Base-by-base conservation (phyloP, 2,888 invertebrate species). In the Ormyrus pomaceus region DNA sequence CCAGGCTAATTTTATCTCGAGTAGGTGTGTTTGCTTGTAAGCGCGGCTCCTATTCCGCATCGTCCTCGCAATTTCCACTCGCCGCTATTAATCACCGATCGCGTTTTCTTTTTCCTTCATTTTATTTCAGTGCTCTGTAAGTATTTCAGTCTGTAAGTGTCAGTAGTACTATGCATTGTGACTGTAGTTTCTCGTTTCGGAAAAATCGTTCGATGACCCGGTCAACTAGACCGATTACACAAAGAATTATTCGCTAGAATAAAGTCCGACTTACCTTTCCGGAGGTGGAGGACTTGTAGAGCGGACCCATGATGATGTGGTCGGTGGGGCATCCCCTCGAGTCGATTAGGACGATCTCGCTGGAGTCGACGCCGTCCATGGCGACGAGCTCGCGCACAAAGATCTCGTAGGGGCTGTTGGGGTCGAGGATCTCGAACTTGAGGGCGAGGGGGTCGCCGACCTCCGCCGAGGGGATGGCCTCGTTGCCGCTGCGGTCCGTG, bases 371-470 rank as follows among this genome's bases (percentile, higher is more conserved):
- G 72, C 97, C 98, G 89, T 98, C 98, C 96, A 98, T 95, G 75
- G 98, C 98, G 79, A 98, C 97, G 87, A 98, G 93, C 91, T 98
- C 97, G 82, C 97, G 94, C 53, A 98, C 97, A 90, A 98, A 98
- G 88, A 98, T 98, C 92, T 98, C 98, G 92, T 97, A 98, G 51
- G 98, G 98, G 87, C 97, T 97, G 92, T 97, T 96, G 88, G 95
- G 95, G 91, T 98, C 97, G 91, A 97, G 93, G 87, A 98, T 97
- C 92, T 97, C 97, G 92, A 98, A 98, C 89, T 96, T 95, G 77
- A 98, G 93, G 55, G 97, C 96, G 91, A 98, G 92, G 48, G 97
- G 96, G 92, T 98, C 98, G 85, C 98, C 98, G 82, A 98, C 97
- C 92, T 97, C 96, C 83, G 97, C 97, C 0, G 96, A 95, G 53